A percentile compares a stretch with the other conserved stretches of the same genome.
phyloP scores from a whole-genome alignment of 2,113 vertebrate genomes.

The Pteropus alecto region DNA sequence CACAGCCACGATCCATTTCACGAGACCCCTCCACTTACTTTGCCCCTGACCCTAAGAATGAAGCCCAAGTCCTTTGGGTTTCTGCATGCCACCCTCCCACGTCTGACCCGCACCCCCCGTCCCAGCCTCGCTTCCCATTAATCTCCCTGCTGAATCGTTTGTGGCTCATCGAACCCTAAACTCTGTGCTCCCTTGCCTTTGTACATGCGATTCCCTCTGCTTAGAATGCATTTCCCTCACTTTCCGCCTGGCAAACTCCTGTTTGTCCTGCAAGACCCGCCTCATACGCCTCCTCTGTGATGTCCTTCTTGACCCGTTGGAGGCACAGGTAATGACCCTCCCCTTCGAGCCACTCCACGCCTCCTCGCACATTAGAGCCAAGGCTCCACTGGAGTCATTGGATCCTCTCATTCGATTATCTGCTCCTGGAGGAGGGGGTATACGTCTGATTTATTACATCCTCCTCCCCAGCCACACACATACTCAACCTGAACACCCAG shows the following conservation, averaged over 20 bases:
- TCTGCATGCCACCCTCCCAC: rapidly evolving
- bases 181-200: neutral
- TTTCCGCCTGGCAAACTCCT: neutral
- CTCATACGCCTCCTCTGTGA: neutral
- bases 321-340: neutral
- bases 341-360: neutral
- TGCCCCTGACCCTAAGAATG: neutral
- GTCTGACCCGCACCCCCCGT: neutral
- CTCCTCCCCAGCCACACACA: neutral
- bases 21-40: neutral
- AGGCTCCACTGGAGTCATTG: neutral
- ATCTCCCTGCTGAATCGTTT: too few relatives aligned
- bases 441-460: neutral
- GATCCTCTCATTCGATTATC: neutral
- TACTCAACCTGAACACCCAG: neutral
- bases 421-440: neutral
- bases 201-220: neutral
- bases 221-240: neutral
- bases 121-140: neutral
- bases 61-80: neutral
- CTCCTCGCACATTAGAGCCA: neutral
- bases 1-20: rapidly evolving
- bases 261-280: neutral
- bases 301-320: neutral
- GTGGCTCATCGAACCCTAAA: neutral